Conservation (phyloP, 2,888 invertebrate genomes). For the Acanthococcus lagerstroemiae region DNA sequence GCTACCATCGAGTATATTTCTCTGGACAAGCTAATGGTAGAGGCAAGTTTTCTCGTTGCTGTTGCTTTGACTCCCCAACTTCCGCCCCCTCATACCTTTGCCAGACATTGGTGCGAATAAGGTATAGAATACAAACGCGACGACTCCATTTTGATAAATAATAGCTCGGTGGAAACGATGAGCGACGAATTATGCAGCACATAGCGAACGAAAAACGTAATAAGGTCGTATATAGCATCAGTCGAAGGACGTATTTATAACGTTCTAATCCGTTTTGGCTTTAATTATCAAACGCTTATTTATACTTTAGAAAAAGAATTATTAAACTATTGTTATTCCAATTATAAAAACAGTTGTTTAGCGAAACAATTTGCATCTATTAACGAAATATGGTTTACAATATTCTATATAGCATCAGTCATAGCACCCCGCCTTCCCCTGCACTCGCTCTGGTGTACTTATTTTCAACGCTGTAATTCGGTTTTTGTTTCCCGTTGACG, state of each 20-base stretch:
- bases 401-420: not conserved
- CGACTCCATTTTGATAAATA: no score
- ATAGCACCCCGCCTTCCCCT: no score
- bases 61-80: no score
- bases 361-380: conserved; percentile 27
- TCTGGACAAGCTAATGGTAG: no score
- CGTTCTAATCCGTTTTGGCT: conserved; percentile 21
- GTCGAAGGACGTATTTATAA: conserved; percentile 19
- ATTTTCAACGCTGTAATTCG: no score
- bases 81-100: no score
- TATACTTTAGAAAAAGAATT: conserved; percentile 26
- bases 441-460: no score
- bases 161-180: not conserved
- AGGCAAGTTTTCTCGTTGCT: no score
- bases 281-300: conserved; percentile 27
- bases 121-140: no score
- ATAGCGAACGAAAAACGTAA: not conserved
- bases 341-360: conserved; percentile 28
- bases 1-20: no score
- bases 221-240: not conserved
- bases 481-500: no score
- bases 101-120: no score
- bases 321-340: conserved; percentile 24
- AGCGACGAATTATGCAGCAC: not conserved
- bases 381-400: conserved; percentile 20